phyloP scores from a whole-genome alignment of 2,888 invertebrate genomes.

The Pyrochroa serraticornis region DNA sequence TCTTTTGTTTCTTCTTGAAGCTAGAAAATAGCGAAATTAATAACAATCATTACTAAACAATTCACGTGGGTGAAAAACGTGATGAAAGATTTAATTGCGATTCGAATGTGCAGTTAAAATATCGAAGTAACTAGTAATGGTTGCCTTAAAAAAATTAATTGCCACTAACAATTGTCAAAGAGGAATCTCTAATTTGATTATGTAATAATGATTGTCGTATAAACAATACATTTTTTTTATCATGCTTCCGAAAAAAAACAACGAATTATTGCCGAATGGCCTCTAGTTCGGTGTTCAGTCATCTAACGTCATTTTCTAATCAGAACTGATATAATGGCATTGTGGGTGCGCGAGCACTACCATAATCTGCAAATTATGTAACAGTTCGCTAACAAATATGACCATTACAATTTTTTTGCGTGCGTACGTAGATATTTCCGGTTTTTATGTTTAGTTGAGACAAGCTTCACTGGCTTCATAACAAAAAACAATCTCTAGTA shows the following conservation, averaged over 20 bases:
- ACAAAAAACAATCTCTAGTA: too few relatives aligned
- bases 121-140: slow-evolving; percentile 4
- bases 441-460: too few relatives aligned
- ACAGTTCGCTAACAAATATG: too few relatives aligned
- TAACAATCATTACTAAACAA: not conserved
- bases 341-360: too few relatives aligned
- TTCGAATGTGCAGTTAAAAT: too few relatives aligned
- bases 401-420: too few relatives aligned
- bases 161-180: slow-evolving; percentile 9
- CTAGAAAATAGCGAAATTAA: slow-evolving; percentile 33
- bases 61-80: not conserved
- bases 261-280: slow-evolving; percentile 1
- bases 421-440: too few relatives aligned
- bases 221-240: not conserved
- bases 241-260: slow-evolving; percentile 7
- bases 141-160: slow-evolving; percentile 20
- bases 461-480: too few relatives aligned
- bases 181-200: slow-evolving; percentile 13
- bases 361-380: too few relatives aligned
- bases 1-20: slow-evolving; percentile 46
- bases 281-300: too few relatives aligned
- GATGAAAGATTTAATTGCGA: not conserved
- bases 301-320: too few relatives aligned
- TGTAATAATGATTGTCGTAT: slow-evolving; percentile 11
- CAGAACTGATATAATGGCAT: too few relatives aligned